phyloP scores from a whole-genome alignment of 2,113 vertebrate genomes.

The Hystrix cristata region DNA sequence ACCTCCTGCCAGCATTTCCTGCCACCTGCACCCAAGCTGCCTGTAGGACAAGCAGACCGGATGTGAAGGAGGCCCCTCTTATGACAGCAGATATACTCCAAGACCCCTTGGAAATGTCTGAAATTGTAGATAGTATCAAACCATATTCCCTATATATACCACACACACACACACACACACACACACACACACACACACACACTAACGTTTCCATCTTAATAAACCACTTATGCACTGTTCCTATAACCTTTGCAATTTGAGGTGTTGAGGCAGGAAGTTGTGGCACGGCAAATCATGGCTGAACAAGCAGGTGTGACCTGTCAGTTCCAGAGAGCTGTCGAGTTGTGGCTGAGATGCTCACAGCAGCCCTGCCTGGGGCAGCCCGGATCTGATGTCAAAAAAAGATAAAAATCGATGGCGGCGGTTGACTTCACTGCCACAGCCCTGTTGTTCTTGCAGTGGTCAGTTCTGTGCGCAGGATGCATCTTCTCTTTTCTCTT shows the following conservation, averaged over 20 bases:
- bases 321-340: background rate
- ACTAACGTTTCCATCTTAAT: background rate
- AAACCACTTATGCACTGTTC: background rate
- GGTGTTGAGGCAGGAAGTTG: background rate
- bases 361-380: background rate
- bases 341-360: background rate
- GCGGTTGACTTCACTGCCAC: background rate
- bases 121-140: background rate
- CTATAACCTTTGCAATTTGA: background rate
- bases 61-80: background rate
- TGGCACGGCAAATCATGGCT: background rate
- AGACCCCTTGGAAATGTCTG: background rate
- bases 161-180: background rate
- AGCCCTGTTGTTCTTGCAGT: background rate
- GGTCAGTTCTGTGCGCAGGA: background rate
- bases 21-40: background rate
- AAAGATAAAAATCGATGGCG: background rate
- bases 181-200: background rate
- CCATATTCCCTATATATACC: background rate
- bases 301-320: background rate
- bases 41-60: background rate
- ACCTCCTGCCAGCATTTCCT: background rate
- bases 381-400: background rate
- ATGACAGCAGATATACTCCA: background rate
- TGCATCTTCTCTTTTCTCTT: background rate